Evolutionary conservation across 2,888 invertebrate species (phyloP), one percentile per base, ranked within the genome.

Genomic region (Trissonchulus sp.): DNA sequence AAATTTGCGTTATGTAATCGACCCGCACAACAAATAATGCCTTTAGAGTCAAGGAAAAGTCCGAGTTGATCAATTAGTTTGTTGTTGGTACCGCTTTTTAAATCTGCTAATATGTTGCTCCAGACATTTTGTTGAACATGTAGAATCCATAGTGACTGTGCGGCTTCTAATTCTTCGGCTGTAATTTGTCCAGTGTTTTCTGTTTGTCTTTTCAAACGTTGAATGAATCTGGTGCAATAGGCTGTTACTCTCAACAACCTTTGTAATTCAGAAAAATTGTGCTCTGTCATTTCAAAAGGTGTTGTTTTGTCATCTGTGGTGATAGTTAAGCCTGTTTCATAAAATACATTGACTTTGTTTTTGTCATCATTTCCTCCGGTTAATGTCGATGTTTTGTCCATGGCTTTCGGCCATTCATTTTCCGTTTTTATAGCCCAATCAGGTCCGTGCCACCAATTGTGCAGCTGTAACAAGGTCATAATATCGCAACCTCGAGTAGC

Each of bases 381-480:
- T n/a, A n/a, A n/a, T n/a, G n/a, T n/a, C n/a, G n/a, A n/a, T n/a
- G n/a, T n/a, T n/a, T n/a, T n/a, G 34, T 65, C 65, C 28, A 69
- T 35, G 15, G 23, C 2, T 3, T 2, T 8, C 3, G 74, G 74
- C 74, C 74, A 74, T 2, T 35, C 2, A 2, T 15, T n/a, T 18
- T 35, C 23, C 2, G 74, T 15, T 28, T 15, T 15, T 2, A 2
- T 2, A 15, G 79, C 74, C 78, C 80, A 81, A 30, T 36, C 0
- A 2, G 82, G 82, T 18, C 82, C 82, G 2, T 75, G 35, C 78
- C 79, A 80, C 82, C 81, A 82, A 0, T 78, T 33, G 1, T 68
- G 18, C 28, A 69, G 34, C 1, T 72, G 34, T 3, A 63, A 8
- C 15, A 80, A 72, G 31, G 77, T 75, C 0, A 37, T 33, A 1